Evolutionary conservation across 2,113 vertebrate genomes (phyloP).

Genomic region (Aix galericulata): DNA sequence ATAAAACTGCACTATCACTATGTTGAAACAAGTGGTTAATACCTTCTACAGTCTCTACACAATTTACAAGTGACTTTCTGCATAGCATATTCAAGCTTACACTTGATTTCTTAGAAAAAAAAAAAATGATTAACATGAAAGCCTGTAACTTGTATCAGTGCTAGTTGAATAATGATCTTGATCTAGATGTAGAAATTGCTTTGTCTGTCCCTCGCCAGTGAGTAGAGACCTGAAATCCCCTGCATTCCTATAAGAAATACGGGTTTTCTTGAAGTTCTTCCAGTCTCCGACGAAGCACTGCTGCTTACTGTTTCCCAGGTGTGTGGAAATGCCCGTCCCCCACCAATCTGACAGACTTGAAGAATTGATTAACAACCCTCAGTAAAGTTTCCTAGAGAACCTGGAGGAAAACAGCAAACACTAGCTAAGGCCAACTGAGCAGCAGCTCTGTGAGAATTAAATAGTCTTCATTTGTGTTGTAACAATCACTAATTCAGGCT

Average conservation of each 20-base stretch:
- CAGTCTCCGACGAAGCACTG: neutral
- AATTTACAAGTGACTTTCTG: neutral
- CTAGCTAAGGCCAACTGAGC: neutral
- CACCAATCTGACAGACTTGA: neutral
- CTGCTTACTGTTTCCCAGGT: neutral
- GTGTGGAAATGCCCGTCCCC: too few species aligned
- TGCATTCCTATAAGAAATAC: neutral
- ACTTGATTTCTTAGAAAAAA: neutral
- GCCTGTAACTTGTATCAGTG: neutral
- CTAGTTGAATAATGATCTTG: neutral
- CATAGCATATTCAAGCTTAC: neutral
- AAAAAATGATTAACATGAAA: neutral
- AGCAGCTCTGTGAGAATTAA: neutral
- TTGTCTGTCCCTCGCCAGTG: neutral
- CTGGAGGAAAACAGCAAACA: neutral
- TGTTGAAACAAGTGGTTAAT: neutral
- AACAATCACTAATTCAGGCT: neutral
- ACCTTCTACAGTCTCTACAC: neutral
- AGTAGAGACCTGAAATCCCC: neutral
- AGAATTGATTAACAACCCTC: neutral
- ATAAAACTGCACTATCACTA: neutral
- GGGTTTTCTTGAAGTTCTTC: neutral
- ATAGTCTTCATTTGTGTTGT: neutral
- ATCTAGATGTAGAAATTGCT: neutral
- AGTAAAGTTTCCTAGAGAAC: neutral